These are phyloP conservation scores for Orchesella flavescens DNA, from an alignment of 2,888 invertebrate genomes.

Conservation along the genomic window DNA sequence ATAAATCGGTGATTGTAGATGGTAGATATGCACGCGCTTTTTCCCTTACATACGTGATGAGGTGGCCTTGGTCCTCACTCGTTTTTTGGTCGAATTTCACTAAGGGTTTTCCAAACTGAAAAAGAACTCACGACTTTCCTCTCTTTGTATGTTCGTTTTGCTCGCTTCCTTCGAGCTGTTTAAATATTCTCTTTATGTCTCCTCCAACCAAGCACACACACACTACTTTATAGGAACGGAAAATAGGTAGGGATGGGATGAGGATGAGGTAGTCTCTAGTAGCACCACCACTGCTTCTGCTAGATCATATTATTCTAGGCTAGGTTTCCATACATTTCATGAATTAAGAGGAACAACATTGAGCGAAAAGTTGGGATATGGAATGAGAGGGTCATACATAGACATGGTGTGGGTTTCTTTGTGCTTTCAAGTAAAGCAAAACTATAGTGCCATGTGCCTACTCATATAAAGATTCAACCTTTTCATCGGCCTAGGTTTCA, in stretches of 20 bases:
- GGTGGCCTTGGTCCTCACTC: conserved; percentile 49
- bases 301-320: conserved; percentile 42
- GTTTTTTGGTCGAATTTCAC: conserved; percentile 15
- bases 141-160: conserved; percentile 14
- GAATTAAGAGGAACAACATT: conserved; percentile 19
- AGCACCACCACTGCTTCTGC: conserved; percentile 3
- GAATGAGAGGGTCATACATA: not conserved
- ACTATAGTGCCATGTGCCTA: too few relatives aligned
- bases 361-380: not conserved
- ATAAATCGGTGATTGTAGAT: not conserved
- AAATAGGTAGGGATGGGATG: conserved; percentile 30
- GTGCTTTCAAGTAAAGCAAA: not conserved
- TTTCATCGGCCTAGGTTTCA: conserved; percentile 20
- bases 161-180: conserved; percentile 25
- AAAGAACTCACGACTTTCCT: conserved; percentile 28
- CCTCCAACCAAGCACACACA: not conserved
- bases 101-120: conserved; percentile 23
- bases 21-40: conserved; percentile 3
- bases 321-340: conserved; percentile 38
- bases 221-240: conserved; percentile 40
- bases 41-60: conserved; percentile 40
- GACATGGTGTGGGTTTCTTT: not conserved
- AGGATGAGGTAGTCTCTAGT: too few relatives aligned
- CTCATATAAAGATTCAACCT: not conserved
- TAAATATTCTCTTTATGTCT: conserved; percentile 59